phyloP scores from a whole-genome alignment of 2,888 invertebrate genomes.

The Tipula vernalis region DNA sequence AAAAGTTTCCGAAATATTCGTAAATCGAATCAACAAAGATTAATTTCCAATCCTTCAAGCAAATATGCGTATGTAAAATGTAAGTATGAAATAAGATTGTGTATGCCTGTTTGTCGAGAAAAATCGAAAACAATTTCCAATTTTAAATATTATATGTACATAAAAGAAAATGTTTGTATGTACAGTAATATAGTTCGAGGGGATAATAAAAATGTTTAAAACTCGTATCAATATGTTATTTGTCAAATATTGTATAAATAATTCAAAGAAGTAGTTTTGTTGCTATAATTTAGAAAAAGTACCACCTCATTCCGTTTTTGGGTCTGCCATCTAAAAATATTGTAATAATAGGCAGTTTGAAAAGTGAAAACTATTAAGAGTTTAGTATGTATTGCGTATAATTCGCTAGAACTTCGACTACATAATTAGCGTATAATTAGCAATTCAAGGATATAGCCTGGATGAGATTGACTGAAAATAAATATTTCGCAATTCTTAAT shows the following conservation, averaged over 20 bases:
- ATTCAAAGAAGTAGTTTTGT: neutral
- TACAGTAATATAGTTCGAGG: neutral
- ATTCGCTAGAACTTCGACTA: too few species aligned
- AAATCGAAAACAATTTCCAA: neutral
- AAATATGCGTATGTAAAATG: neutral
- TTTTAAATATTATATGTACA: neutral
- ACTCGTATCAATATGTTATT: neutral
- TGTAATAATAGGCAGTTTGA: too few species aligned
- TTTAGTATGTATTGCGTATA: too few species aligned
- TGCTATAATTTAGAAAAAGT: neutral
- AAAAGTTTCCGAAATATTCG: neutral
- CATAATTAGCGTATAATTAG: too few species aligned
- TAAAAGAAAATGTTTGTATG: neutral
- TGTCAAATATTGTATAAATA: neutral
- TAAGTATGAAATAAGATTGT: neutral
- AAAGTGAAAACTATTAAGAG: too few species aligned
- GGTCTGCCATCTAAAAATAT: too few species aligned
- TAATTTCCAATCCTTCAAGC: neutral
- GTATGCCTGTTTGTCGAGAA: neutral
- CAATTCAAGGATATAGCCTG: too few species aligned
- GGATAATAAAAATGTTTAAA: neutral
- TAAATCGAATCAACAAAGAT: neutral
- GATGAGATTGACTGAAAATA: too few species aligned
- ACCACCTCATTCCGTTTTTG: neutral
- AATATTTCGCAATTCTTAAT: too few species aligned